Percentiles rank a stretch among this genome's conserved stretches.
Evolutionary conservation across 2,797 vertebrate species (phyloP).

Genomic region (Heterohyrax brucei): DNA sequence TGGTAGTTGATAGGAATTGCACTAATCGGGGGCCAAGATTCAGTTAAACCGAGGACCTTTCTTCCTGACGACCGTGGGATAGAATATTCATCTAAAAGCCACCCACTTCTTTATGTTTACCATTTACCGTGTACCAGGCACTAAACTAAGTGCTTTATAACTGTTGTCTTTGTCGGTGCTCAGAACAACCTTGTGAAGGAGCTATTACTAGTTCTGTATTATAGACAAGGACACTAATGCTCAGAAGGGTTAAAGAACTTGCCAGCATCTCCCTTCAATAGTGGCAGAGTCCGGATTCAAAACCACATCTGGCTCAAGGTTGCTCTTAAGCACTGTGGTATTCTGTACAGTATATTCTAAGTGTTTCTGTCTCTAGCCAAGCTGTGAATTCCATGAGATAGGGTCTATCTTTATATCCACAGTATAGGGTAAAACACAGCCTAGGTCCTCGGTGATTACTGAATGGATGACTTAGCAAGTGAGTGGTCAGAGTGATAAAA

Average conservation of each 20-base stretch:
- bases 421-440: neutral
- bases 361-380: neutral
- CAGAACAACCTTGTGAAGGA: neutral
- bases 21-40: neutral
- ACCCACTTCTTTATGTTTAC: neutral
- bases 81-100: neutral
- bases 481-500: neutral
- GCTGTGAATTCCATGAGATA: neutral
- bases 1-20: neutral
- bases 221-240: conserved; percentile 1
- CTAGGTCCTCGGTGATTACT: neutral
- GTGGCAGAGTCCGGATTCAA: neutral
- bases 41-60: neutral
- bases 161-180: neutral
- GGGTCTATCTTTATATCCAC: neutral
- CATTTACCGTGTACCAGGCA: neutral
- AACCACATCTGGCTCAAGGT: neutral
- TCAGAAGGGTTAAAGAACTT: neutral
- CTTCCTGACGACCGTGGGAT: neutral
- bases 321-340: neutral
- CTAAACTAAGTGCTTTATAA: neutral
- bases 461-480: neutral
- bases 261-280: neutral
- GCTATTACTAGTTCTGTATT: neutral
- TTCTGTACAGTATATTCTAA: neutral